A percentile compares a stretch with the other conserved stretches of the same genome.
Evolutionary conservation across 2,888 invertebrate species (phyloP).

Genomic region (Trichopoda pennipes): DNA sequence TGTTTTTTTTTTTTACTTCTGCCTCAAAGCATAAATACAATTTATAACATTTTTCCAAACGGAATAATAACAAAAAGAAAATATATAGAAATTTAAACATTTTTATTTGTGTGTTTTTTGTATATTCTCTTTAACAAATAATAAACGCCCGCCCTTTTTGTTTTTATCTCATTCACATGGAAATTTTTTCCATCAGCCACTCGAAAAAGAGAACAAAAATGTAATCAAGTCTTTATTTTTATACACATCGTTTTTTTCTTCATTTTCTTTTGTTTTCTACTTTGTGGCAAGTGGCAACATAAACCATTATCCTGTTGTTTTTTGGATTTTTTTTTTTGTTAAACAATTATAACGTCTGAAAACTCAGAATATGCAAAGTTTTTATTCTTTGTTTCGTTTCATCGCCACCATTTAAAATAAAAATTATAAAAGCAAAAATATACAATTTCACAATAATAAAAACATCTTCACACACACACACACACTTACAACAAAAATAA

Average conservation of each 20-base stretch:
- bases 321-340: slow-evolving; percentile 35
- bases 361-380: slow-evolving; percentile 55
- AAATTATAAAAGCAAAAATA: slow-evolving; percentile 20
- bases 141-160: slow-evolving; percentile 67
- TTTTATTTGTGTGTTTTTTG: slow-evolving; percentile 44
- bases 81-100: slow-evolving; percentile 32
- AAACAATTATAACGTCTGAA: slow-evolving; percentile 62
- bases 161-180: slow-evolving; percentile 65
- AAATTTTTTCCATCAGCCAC: slow-evolving; percentile 61
- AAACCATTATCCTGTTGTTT: slow-evolving; percentile 64
- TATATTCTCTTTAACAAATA: slow-evolving; percentile 53
- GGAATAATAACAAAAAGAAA: slow-evolving; percentile 77
- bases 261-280: slow-evolving; percentile 12
- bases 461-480: too few relatives aligned
- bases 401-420: slow-evolving; percentile 49
- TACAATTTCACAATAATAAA: not conserved
- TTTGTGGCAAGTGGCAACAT: slow-evolving; percentile 60
- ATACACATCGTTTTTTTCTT: too few relatives aligned
- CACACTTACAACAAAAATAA: not conserved
- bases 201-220: slow-evolving; percentile 57
- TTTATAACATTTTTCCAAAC: slow-evolving; percentile 79
- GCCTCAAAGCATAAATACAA: slow-evolving; percentile 78
- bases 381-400: slow-evolving; percentile 16
- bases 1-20: too few relatives aligned
- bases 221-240: slow-evolving; percentile 47